Conservation (phyloP, 2,888 invertebrate species). For the Agonopterix heracliana region DNA sequence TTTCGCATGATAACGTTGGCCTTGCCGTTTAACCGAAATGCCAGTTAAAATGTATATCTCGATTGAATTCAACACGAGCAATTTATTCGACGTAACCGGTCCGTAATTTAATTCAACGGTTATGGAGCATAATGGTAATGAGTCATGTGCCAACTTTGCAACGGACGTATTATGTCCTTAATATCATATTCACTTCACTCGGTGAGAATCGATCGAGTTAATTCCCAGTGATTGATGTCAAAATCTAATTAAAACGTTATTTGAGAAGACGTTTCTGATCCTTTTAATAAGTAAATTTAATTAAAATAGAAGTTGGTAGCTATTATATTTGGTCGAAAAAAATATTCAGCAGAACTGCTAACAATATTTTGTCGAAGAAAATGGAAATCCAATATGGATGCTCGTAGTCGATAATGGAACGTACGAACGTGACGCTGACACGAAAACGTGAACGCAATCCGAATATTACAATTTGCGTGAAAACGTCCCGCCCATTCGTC, state of each 20-base stretch:
- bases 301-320: too few relatives aligned
- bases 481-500: too few relatives aligned
- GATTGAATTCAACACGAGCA: constrained; percentile 47
- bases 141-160: constrained; percentile 36
- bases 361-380: background rate
- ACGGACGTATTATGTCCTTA: constrained; percentile 29
- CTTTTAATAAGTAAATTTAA: too few relatives aligned
- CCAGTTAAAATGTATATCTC: constrained; percentile 60
- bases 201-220: too few relatives aligned
- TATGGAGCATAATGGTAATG: constrained; percentile 37
- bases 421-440: constrained; percentile 42
- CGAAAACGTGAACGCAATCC: constrained; percentile 39
- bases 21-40: constrained; percentile 55
- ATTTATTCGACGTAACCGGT: constrained; percentile 58
- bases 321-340: background rate
- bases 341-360: background rate
- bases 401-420: constrained; percentile 45
- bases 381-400: constrained; percentile 24
- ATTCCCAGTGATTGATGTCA: too few relatives aligned
- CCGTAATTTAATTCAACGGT: constrained; percentile 48
- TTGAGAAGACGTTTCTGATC: too few relatives aligned
- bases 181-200: constrained; percentile 29
- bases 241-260: too few relatives aligned
- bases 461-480: constrained; percentile 11
- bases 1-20: constrained; percentile 64